Conservation (phyloP, 1,140 invertebrate species). For the Nymphalis io region DNA sequence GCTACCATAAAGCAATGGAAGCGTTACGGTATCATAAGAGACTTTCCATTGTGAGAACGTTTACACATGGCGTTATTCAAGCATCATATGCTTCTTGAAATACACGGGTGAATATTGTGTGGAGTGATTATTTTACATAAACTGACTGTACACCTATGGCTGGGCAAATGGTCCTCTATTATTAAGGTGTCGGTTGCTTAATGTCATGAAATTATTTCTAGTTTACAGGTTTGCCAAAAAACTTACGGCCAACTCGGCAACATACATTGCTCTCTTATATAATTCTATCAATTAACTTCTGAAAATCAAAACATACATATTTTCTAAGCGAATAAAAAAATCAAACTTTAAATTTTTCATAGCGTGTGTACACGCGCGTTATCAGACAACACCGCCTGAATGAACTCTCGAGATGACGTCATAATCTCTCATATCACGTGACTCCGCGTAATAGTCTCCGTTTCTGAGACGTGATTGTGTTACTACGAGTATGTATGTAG, state of each 20-base stretch:
- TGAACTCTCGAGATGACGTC: conserved; percentile 38
- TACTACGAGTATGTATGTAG: too few species aligned
- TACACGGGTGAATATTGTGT: not conserved
- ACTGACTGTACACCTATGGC: too few species aligned
- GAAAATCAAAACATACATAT: too few species aligned
- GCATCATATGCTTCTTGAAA: conserved; percentile 22
- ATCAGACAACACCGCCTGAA: conserved; percentile 33
- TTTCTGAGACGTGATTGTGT: conserved; percentile 12
- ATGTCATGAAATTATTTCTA: too few species aligned
- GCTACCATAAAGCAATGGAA: conserved; percentile 20
- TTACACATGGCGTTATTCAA: conserved; percentile 24
- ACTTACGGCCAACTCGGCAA: too few species aligned
- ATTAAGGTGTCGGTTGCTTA: too few species aligned
- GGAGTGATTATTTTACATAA: not conserved
- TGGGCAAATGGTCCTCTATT: too few species aligned
- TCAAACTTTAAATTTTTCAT: not conserved
- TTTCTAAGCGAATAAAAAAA: not conserved
- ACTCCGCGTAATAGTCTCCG: conserved; percentile 24
- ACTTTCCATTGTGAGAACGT: conserved; percentile 19
- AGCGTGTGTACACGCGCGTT: conserved; percentile 22
- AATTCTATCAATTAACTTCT: too few species aligned
- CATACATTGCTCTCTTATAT: too few species aligned
- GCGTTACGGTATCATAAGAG: conserved; percentile 12
- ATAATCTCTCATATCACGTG: conserved; percentile 32
- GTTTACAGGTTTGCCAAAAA: too few species aligned